These are phyloP conservation scores for Mormoops blainvillei DNA, from an alignment of 2,113 vertebrate genomes.

Conservation along the genomic window DNA sequence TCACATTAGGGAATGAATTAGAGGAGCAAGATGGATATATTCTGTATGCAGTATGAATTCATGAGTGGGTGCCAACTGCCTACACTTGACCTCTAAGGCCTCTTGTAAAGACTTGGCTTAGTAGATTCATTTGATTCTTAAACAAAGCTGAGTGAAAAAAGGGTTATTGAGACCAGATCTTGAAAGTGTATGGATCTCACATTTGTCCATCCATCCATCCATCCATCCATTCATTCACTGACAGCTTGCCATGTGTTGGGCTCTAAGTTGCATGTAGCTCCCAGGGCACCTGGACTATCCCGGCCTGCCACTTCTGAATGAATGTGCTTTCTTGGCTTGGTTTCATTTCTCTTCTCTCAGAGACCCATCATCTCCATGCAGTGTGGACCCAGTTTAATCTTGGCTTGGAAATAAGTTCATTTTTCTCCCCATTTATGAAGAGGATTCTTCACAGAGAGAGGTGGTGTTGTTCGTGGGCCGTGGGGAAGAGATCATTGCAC, in stretches of 20 bases:
- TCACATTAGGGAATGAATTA: neutral
- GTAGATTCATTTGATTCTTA: neutral
- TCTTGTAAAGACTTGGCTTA: neutral
- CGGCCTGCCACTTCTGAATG: neutral
- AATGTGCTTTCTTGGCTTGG: constrained; percentile 22
- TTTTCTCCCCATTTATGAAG: constrained; percentile 41
- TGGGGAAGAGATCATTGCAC: neutral
- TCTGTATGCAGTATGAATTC: neutral
- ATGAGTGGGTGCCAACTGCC: neutral
- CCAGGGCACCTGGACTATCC: neutral
- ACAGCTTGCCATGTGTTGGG: neutral
- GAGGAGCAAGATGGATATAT: neutral
- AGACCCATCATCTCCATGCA: constrained; percentile 10
- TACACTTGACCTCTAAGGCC: neutral
- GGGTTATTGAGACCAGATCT: neutral
- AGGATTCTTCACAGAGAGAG: constrained; percentile 18
- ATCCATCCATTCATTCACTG: neutral
- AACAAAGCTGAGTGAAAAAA: neutral
- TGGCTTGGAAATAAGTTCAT: constrained; percentile 56
- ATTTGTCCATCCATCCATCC: neutral
- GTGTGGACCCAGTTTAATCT: constrained; percentile 60
- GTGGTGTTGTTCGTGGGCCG: neutral
- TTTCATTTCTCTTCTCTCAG: constrained; percentile 47
- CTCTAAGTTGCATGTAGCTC: neutral
- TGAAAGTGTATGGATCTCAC: neutral